A percentile compares a stretch with the other conserved stretches of the same genome.
phyloP scores from a whole-genome alignment of 1,140 invertebrate species.

The Psix sp. region DNA sequence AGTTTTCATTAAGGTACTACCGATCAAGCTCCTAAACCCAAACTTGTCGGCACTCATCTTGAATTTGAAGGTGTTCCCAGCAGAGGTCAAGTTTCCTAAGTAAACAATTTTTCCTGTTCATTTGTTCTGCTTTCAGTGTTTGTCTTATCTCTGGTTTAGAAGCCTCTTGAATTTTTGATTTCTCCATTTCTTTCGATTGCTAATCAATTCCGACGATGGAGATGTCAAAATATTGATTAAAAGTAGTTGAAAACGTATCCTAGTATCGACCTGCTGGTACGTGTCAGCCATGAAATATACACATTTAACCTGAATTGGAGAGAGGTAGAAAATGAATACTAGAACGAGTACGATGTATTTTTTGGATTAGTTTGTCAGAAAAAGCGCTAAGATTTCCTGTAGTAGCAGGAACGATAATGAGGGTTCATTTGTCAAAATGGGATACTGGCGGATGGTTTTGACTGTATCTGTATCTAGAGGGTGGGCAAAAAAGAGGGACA shows the following conservation, averaged over 20 bases:
- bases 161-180: no score
- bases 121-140: background rate
- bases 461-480: no score
- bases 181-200: no score
- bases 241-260: no score
- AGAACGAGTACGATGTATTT: slow-evolving; percentile 13
- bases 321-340: slow-evolving; percentile 2
- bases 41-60: slow-evolving; percentile 33
- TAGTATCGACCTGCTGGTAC: no score
- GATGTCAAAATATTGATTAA: no score
- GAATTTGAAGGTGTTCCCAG: slow-evolving; percentile 32
- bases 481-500: slow-evolving; percentile 3
- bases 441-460: slow-evolving; percentile 30
- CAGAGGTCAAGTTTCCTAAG: slow-evolving; percentile 12
- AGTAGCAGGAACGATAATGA: slow-evolving; percentile 33
- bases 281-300: no score
- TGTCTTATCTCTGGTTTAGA: no score
- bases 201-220: no score
- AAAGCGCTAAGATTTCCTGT: slow-evolving; percentile 38
- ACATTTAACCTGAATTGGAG: background rate
- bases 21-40: slow-evolving; percentile 51
- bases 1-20: slow-evolving; percentile 65
- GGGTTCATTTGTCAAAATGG: slow-evolving; percentile 48
- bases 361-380: slow-evolving; percentile 27
- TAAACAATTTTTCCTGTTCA: background rate